phyloP scores from a whole-genome alignment of 23 tunicate genomes.

The Pegea sp. region DNA sequence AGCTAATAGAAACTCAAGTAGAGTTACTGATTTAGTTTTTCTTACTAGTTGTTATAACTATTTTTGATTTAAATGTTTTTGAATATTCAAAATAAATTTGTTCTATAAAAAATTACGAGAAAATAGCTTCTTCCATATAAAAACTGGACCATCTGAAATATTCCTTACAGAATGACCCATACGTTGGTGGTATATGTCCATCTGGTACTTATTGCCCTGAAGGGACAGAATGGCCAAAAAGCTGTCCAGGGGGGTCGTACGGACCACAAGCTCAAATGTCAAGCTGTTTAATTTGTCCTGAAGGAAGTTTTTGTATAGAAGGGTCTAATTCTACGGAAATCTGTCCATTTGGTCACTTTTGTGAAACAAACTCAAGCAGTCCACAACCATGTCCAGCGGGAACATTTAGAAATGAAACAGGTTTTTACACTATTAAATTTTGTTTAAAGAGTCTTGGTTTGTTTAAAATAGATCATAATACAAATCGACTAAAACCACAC shows the following conservation, averaged over 20 bases:
- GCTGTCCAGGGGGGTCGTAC: slow-evolving; percentile 53
- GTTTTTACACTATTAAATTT: slow-evolving; percentile 2
- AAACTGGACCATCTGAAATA: no score
- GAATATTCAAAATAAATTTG: no score
- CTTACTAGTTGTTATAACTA: no score
- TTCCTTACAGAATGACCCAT: slow-evolving; percentile 1
- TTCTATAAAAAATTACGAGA: no score
- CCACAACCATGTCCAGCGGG: slow-evolving; percentile 59
- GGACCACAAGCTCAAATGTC: slow-evolving; percentile 19
- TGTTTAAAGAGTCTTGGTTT: background rate
- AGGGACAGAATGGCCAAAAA: slow-evolving; percentile 12
- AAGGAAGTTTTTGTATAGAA: slow-evolving; percentile 47
- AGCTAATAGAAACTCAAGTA: no score
- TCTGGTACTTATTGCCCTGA: slow-evolving; percentile 51
- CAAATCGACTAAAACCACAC: no score
- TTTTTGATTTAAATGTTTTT: no score
- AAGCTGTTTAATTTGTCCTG: slow-evolving; percentile 36
- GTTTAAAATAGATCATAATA: background rate
- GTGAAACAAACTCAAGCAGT: slow-evolving; percentile 15
- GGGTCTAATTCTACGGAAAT: slow-evolving; percentile 19
- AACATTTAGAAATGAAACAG: slow-evolving; percentile 71
- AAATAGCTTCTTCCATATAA: no score
- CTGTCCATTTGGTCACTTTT: slow-evolving; percentile 66
- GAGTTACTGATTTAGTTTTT: no score
- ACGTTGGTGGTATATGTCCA: slow-evolving; percentile 76